Conservation (phyloP, 2,797 vertebrate genomes). For the Apogon talboti region DNA sequence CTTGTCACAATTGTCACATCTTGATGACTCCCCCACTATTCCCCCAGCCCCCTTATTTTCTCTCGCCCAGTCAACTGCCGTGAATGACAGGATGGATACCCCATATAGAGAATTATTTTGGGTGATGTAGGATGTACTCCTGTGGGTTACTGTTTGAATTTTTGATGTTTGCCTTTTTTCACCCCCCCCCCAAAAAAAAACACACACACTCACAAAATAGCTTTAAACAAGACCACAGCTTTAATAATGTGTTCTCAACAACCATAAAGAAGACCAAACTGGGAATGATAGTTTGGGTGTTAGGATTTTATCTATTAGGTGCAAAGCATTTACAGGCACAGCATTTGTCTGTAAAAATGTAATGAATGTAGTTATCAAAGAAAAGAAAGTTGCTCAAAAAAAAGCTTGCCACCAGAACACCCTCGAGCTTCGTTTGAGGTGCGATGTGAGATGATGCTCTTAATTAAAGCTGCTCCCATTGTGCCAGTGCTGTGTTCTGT, state of each 20-base stretch:
- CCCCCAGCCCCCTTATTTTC: constrained; percentile 73
- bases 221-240: constrained; percentile 46
- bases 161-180: constrained; percentile 49
- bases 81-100: constrained; percentile 83
- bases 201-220: constrained; percentile 18
- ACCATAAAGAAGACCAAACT: constrained; percentile 46
- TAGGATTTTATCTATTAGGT: constrained; percentile 42
- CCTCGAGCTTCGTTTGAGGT: constrained; percentile 71
- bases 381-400: constrained; percentile 65
- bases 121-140: constrained; percentile 74
- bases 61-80: constrained; percentile 78
- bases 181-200: background rate
- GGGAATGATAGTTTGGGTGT: constrained; percentile 26
- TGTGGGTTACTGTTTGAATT: constrained; percentile 71
- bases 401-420: constrained; percentile 69
- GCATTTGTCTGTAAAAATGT: constrained; percentile 50
- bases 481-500: constrained; percentile 66
- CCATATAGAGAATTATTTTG: constrained; percentile 82
- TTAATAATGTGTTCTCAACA: constrained; percentile 52
- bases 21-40: constrained; percentile 88
- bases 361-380: constrained; percentile 69
- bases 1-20: constrained; percentile 99
- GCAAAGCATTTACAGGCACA: constrained; percentile 54
- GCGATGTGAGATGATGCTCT: constrained; percentile 75
- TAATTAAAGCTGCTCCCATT: constrained; percentile 82